These are phyloP conservation scores for Agrotis exclamationis DNA, from an alignment of 2,888 invertebrate species.

Conservation along the genomic window DNA sequence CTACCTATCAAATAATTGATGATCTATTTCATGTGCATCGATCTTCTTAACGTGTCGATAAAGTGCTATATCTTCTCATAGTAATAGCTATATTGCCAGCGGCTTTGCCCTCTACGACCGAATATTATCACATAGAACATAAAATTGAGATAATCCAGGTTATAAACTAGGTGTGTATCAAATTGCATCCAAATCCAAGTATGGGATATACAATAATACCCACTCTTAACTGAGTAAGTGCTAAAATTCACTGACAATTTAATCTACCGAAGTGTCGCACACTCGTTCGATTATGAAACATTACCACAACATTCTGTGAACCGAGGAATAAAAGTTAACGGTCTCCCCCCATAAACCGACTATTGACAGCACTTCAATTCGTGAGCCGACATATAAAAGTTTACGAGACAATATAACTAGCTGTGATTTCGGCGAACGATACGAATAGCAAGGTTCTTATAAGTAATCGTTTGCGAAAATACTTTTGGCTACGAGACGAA, in stretches of 20 bases:
- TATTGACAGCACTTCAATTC: conserved; percentile 58
- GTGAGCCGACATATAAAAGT: conserved; percentile 53
- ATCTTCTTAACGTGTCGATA: no score
- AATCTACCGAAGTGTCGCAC: conserved; percentile 17
- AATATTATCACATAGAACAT: no score
- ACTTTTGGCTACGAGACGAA: conserved; percentile 12
- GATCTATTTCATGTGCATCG: no score
- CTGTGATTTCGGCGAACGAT: conserved; percentile 56
- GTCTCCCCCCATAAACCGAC: conserved; percentile 59
- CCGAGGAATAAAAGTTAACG: conserved; percentile 68
- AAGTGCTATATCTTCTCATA: no score
- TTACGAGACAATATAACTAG: conserved; percentile 51
- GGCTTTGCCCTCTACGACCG: no score
- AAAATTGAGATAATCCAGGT: no score
- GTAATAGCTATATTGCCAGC: no score
- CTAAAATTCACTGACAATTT: conserved; percentile 9
- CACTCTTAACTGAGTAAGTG: not conserved
- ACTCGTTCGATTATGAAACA: conserved; percentile 42
- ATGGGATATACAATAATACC: no score
- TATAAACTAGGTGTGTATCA: no score
- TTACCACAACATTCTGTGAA: conserved; percentile 60
- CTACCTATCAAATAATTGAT: no score
- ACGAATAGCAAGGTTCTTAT: conserved; percentile 34
- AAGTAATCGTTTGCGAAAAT: conserved; percentile 38
- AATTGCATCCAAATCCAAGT: no score